Evolutionary conservation across 1,140 invertebrate genomes (phyloP).

Genomic region (Pantala flavescens): DNA sequence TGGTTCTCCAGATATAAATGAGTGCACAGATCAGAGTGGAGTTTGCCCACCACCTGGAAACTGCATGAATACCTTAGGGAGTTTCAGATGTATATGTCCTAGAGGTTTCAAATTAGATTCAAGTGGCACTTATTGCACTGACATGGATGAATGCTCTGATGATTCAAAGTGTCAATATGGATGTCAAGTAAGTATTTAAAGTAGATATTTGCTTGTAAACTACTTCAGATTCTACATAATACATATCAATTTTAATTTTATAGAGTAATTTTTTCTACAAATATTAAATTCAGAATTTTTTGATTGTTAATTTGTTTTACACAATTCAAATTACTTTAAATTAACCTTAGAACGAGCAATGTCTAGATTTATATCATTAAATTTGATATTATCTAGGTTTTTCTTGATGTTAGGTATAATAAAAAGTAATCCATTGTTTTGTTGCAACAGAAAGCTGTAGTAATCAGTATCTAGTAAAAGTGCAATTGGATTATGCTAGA

Average conservation of each 20-base stretch:
- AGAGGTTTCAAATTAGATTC: conserved; percentile 41
- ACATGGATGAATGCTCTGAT: conserved; percentile 38
- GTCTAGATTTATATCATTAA: too few relatives aligned
- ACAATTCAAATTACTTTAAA: too few relatives aligned
- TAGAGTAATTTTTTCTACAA: not conserved
- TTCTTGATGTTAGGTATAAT: too few relatives aligned
- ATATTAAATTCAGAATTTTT: not conserved
- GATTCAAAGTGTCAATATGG: conserved; percentile 48
- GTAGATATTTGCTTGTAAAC: not conserved
- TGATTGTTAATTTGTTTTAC: too few relatives aligned
- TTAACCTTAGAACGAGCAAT: too few relatives aligned
- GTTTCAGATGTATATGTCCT: conserved; percentile 50
- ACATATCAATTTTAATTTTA: too few relatives aligned
- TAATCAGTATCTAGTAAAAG: too few relatives aligned
- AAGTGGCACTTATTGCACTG: conserved; percentile 48
- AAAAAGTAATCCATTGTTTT: too few relatives aligned
- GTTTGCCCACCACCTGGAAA: conserved; percentile 57
- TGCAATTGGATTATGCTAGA: too few relatives aligned
- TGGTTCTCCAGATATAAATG: conserved; percentile 56
- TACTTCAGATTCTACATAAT: conserved; percentile 3
- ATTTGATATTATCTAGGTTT: too few relatives aligned
- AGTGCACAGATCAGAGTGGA: conserved; percentile 54
- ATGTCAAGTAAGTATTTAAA: conserved; percentile 41
- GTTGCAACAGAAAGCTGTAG: too few relatives aligned
- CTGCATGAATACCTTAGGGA: conserved; percentile 47